Conservation (phyloP, 2,888 invertebrate species). For the Dysmachus trigonus region DNA sequence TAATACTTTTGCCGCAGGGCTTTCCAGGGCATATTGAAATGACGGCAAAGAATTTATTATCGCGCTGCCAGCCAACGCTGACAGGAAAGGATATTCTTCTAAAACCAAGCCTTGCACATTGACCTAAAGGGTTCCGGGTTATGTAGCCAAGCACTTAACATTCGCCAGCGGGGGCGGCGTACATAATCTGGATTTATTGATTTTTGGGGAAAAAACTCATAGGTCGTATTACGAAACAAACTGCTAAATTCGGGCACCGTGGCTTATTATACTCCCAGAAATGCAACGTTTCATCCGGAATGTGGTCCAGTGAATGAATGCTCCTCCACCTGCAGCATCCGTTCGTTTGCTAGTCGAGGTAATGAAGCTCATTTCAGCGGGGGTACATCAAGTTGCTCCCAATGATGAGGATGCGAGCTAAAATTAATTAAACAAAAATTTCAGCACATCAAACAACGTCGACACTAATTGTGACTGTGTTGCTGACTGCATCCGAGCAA, state of each 20-base stretch:
- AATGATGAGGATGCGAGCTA: not conserved
- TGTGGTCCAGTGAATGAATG: not conserved
- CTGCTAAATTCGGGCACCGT: not conserved
- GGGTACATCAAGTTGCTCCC: not conserved
- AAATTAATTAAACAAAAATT: constrained; percentile 23
- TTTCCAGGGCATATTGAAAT: not conserved
- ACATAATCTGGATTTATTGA: not conserved
- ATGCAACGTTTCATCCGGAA: not conserved
- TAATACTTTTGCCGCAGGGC: not conserved
- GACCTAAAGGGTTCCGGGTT: not conserved
- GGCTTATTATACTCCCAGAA: not conserved
- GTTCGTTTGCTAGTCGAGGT: not conserved
- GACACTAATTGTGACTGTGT: not conserved
- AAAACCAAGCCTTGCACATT: not conserved
- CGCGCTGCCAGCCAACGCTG: not conserved
- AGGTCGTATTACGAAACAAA: not conserved
- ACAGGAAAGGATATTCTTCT: not conserved
- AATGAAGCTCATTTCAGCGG: constrained; percentile 1
- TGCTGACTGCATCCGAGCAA: not conserved
- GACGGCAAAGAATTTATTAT: constrained; percentile 12
- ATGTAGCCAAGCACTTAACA: not conserved
- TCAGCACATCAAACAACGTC: not conserved
- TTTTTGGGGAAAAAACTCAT: not conserved
- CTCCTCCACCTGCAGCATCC: not conserved
- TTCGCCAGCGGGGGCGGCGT: not conserved